Conservation (phyloP, 2,113 vertebrate genomes). For the Hepsetus odoe region DNA sequence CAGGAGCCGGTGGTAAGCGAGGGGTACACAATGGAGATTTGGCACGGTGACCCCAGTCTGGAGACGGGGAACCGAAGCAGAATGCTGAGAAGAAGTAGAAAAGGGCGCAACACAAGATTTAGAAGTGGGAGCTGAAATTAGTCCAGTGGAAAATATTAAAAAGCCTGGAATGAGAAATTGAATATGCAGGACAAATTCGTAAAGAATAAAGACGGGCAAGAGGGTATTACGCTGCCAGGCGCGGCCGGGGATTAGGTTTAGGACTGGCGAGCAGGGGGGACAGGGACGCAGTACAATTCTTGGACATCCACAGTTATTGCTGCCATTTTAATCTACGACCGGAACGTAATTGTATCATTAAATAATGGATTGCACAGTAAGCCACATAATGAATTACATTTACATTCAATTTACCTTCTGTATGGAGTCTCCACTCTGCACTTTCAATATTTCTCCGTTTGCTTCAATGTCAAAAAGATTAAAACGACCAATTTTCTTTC, state of each 20-base stretch:
- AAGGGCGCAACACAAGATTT: neutral
- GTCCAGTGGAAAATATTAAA: neutral
- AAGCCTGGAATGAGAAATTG: conserved; percentile 11
- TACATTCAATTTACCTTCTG: neutral
- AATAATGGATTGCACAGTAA: neutral
- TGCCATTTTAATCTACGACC: neutral
- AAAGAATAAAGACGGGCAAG: neutral
- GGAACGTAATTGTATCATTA: neutral
- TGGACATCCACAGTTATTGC: neutral
- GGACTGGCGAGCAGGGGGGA: neutral
- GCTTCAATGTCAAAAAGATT: too few species aligned
- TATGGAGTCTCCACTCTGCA: too few species aligned
- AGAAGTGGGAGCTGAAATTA: neutral
- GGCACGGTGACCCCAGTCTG: neutral
- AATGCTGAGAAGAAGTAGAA: neutral
- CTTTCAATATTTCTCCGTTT: neutral
- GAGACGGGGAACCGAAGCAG: neutral
- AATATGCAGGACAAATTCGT: neutral
- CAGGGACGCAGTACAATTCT: neutral
- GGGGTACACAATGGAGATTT: conserved; percentile 11
- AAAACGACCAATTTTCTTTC: too few species aligned
- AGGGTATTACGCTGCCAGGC: neutral
- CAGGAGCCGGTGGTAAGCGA: neutral
- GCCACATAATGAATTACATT: neutral
- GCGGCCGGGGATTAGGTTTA: conserved; percentile 23